phyloP scores from a whole-genome alignment of 2,797 vertebrate species.

The Chiropotes sagulatus region DNA sequence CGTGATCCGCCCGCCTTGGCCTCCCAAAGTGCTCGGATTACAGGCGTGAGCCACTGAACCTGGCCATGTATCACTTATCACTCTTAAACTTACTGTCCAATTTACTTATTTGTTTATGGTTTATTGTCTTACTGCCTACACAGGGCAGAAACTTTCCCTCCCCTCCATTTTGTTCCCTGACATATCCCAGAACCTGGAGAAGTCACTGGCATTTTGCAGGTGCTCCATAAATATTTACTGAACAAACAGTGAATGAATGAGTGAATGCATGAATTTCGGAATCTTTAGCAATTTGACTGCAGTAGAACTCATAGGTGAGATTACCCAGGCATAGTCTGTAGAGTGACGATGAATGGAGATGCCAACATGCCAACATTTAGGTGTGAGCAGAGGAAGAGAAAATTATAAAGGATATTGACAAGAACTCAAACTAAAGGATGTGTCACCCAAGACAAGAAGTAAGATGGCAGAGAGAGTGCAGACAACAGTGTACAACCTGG shows the following conservation, averaged over 20 bases:
- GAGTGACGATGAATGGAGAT: neutral
- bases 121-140: neutral
- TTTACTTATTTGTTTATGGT: neutral
- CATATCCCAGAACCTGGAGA: neutral
- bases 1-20: fast-evolving
- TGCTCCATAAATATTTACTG: neutral
- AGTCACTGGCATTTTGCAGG: neutral
- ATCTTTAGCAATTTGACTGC: neutral
- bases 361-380: neutral
- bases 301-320: neutral
- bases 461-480: neutral
- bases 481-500: neutral
- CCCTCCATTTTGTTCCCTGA: neutral
- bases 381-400: neutral
- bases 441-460: neutral
- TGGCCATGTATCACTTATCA: neutral
- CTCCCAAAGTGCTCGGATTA: neutral
- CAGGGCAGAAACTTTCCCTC: neutral
- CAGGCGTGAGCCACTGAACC: neutral
- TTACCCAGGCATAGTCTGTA: neutral
- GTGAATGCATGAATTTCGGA: neutral
- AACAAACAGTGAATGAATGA: neutral
- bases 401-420: neutral
- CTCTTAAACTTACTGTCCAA: neutral
- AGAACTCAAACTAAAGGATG: neutral